phyloP scores from a whole-genome alignment of 2,113 vertebrate species.

The Mirounga angustirostris region DNA sequence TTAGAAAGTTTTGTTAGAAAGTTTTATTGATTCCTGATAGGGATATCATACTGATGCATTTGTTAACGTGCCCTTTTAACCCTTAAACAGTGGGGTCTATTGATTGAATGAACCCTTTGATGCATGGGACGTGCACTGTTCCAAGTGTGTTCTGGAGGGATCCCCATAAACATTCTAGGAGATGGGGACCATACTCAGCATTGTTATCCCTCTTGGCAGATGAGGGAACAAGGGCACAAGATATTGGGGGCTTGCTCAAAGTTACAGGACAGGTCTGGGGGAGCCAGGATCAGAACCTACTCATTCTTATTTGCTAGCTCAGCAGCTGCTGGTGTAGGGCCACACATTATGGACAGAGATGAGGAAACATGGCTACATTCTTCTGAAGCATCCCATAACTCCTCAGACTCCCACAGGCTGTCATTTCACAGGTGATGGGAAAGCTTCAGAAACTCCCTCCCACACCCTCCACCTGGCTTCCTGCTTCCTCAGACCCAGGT shows the following conservation, averaged over 20 bases:
- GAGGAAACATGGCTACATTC: neutral
- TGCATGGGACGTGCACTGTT: too few relatives aligned
- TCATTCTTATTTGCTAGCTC: neutral
- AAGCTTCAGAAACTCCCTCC: neutral
- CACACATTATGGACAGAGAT: too few relatives aligned
- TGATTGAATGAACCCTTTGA: too few relatives aligned
- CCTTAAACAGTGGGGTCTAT: neutral
- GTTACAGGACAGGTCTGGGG: neutral
- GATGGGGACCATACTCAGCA: neutral
- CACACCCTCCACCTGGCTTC: neutral
- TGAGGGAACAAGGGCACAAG: neutral
- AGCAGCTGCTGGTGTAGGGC: too few relatives aligned
- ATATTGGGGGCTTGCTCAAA: neutral
- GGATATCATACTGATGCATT: neutral
- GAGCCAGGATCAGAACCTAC: too few relatives aligned
- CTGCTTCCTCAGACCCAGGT: neutral
- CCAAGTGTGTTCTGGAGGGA: neutral
- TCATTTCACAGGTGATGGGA: neutral
- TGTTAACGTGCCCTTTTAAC: neutral
- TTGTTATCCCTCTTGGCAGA: too few relatives aligned
- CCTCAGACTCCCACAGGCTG: too few relatives aligned
- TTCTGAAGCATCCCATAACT: neutral
- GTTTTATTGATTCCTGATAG: neutral
- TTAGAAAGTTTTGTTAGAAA: neutral
- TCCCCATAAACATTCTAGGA: neutral